Percentiles rank a stretch among this genome's conserved stretches.
These are phyloP conservation scores for Sebastiscus albofasciatus DNA, from an alignment of 2,797 vertebrate genomes.

Conservation along the genomic window DNA sequence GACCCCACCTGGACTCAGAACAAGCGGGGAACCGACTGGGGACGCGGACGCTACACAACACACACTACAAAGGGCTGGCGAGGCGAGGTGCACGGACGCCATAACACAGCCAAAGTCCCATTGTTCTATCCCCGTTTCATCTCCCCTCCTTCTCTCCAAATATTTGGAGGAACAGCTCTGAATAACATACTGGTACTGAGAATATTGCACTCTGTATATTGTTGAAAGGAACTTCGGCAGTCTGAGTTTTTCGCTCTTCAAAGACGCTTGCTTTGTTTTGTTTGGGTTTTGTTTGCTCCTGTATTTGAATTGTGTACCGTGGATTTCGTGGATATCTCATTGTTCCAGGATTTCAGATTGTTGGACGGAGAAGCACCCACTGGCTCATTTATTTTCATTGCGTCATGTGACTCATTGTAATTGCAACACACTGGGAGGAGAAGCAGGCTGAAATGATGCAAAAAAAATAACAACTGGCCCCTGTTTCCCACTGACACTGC, in stretches of 20 bases:
- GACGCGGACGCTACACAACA: constrained; percentile 71
- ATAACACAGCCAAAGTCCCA: constrained; percentile 82
- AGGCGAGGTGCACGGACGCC: constrained; percentile 81
- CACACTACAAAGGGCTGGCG: constrained; percentile 82
- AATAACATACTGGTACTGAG: constrained; percentile 85
- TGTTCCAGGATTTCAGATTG: constrained; percentile 83
- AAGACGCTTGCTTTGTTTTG: constrained; percentile 83
- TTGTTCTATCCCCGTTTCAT: constrained; percentile 86
- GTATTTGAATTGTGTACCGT: constrained; percentile 78
- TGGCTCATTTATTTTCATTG: constrained; percentile 83
- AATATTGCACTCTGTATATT: constrained; percentile 86
- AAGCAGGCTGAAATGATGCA: constrained; percentile 60
- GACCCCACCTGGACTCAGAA: constrained; percentile 80
- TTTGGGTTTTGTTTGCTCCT: constrained; percentile 83
- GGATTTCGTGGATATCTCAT: constrained; percentile 85
- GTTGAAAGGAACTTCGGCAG: constrained; percentile 86
- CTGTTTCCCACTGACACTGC: constrained; percentile 67
- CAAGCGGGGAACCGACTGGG: constrained; percentile 69
- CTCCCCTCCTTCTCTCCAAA: constrained; percentile 86
- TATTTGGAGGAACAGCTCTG: constrained; percentile 85
- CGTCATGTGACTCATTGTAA: constrained; percentile 79
- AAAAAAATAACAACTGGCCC: constrained; percentile 67
- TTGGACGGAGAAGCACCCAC: constrained; percentile 76
- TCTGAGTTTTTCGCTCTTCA: constrained; percentile 80
- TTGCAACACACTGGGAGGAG: constrained; percentile 63